phyloP scores from a whole-genome alignment of 2,113 vertebrate genomes.

The Pardalotus punctatus region DNA sequence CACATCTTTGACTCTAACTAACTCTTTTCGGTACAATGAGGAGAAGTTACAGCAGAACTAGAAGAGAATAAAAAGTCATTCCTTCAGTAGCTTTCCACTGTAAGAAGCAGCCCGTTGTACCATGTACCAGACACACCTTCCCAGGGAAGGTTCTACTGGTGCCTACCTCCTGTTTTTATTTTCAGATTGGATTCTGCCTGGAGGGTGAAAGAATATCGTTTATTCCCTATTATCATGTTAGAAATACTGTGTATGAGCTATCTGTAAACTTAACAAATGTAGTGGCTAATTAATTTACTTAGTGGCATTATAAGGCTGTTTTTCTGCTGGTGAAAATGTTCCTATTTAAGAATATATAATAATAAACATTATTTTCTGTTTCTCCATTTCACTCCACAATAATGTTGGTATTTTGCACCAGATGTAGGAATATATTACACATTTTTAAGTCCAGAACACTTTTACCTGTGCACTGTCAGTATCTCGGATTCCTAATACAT shows the following conservation, averaged over 20 bases:
- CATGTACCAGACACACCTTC: neutral
- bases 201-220: neutral
- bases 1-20: neutral
- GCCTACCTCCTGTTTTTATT: neutral
- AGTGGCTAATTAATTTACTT: neutral
- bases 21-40: neutral
- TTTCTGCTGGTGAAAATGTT: neutral
- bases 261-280: neutral
- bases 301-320: neutral
- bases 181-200: neutral
- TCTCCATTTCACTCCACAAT: neutral
- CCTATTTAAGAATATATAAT: neutral
- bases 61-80: neutral
- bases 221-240: neutral
- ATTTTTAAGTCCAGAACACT: neutral
- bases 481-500: constrained; percentile 92
- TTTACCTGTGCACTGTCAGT: constrained; percentile 94
- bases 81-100: neutral
- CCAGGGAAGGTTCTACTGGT: neutral
- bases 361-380: neutral
- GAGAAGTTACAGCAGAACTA: neutral
- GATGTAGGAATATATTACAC: neutral
- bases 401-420: neutral
- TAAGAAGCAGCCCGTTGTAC: neutral
- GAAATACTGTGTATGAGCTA: neutral